These are phyloP conservation scores for Pedicia rivosa DNA, from an alignment of 2,888 invertebrate genomes.

Conservation along the genomic window DNA sequence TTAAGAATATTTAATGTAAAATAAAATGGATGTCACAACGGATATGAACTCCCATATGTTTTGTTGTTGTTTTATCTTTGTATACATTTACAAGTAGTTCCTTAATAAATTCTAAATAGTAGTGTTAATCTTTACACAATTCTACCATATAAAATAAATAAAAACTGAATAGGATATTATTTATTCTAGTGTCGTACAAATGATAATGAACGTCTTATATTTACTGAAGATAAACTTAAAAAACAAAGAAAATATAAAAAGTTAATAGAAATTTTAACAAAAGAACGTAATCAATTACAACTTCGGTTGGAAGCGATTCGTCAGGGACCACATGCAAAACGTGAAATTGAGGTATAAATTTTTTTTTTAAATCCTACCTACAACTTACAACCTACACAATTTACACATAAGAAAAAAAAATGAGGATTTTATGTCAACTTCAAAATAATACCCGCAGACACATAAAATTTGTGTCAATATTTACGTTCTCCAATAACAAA, in stretches of 20 bases:
- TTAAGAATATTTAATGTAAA: too few species aligned
- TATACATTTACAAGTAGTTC: too few species aligned
- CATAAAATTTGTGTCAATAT: too few species aligned
- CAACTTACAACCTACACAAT: too few species aligned
- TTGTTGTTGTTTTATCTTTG: too few species aligned
- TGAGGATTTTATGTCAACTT: not conserved
- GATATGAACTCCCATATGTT: too few species aligned
- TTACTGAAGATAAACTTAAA: conserved; percentile 24
- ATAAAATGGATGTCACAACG: too few species aligned
- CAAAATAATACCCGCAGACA: not conserved
- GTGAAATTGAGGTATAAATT: conserved; percentile 20
- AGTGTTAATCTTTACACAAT: too few species aligned
- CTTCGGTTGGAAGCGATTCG: conserved; percentile 22
- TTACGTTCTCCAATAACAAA: not conserved
- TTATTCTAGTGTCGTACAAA: conserved; percentile 9
- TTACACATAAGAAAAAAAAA: conserved; percentile 4
- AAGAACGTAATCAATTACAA: conserved; percentile 23
- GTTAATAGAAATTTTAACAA: conserved; percentile 23
- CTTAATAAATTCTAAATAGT: too few species aligned
- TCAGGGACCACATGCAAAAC: conserved; percentile 25
- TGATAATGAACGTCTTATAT: conserved; percentile 20
- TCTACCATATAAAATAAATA: too few species aligned
- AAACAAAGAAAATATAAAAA: conserved; percentile 26
- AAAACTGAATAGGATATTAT: too few species aligned
- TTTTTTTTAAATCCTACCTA: too few species aligned